Conservation (phyloP, 2,797 vertebrate genomes). For the Periparus ater region DNA sequence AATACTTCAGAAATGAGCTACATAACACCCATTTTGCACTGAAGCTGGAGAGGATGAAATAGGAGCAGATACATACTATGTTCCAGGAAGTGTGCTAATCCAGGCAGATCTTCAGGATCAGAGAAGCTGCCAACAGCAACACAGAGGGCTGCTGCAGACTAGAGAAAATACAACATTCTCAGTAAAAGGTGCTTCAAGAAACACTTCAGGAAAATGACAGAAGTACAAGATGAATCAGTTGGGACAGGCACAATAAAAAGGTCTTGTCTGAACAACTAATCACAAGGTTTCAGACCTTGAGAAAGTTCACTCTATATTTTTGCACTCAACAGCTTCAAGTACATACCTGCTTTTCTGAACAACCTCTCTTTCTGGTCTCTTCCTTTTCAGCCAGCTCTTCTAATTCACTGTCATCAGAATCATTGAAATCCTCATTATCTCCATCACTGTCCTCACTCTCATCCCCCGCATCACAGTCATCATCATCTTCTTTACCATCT, state of each 20-base stretch:
- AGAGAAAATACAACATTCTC: conserved; percentile 65
- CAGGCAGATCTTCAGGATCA: conserved; percentile 93
- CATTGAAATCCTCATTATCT: conserved; percentile 78
- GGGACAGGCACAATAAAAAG: neutral
- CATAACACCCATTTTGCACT: neutral
- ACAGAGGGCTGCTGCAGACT: conserved; percentile 96
- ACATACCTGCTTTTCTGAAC: conserved; percentile 90
- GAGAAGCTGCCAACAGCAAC: conserved; percentile 94
- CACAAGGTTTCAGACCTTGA: neutral
- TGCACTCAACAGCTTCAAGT: neutral
- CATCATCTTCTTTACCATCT: conserved; percentile 79
- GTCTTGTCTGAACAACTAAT: neutral
- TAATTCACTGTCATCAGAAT: conserved; percentile 75
- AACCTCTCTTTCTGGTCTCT: conserved; percentile 76
- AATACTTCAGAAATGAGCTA: neutral
- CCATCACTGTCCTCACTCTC: conserved; percentile 80
- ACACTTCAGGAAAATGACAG: neutral
- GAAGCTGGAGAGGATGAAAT: neutral
- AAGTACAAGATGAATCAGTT: neutral
- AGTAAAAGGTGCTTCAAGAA: conserved; percentile 50
- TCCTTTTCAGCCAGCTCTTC: conserved; percentile 74
- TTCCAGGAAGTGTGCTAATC: conserved; percentile 96
- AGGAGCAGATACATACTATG: conserved; percentile 86
- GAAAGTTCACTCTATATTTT: neutral
- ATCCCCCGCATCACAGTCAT: conserved; percentile 78